Base-by-base conservation (phyloP, 2,113 vertebrate species). In the Actenoides lindsayi region DNA sequence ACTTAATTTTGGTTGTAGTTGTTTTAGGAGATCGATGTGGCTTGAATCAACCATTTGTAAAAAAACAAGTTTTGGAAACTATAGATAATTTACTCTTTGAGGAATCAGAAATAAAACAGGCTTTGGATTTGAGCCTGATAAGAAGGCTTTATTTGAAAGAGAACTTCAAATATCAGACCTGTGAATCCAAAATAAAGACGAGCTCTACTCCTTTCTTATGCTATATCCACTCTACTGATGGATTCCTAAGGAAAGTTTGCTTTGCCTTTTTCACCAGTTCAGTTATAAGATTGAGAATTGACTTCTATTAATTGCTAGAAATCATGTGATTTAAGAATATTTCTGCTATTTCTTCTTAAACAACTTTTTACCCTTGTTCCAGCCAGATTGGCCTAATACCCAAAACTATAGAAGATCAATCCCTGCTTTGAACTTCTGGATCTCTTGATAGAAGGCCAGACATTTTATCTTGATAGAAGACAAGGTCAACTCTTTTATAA, bases 401-500 rank as follows among this genome's bases (percentile, higher is more conserved):
- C n/a, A 8, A 33, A 79, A 57, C 28, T 65, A 28, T 35, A 69
- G n/a, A 59, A 78, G 62, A 75, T 92, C 83, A 87, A 67, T 69
- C n/a, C 62, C 39, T 76, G 28, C 89, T 96, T 92, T 93, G 79
- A 90, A 78, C 56, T 87, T 80, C 39, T 74, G 48, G 44, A 63
- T 91, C 60, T 90, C 33, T 65, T 83, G 83, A 68, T 89, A 46
- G 82, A 63, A 71, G 76, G 89, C 50, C 62, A 89, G 84, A 79
- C 25, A 6, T 93, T 77, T 79, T 83, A 57, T 93, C 89, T 90
- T 92, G 30, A 11, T 1, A 28, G 77, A 74, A 94, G 90, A 87
- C 86, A 96, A 96, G 92, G 95, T 95, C 95, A 87, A n/a, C 50
- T 93, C 69, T 83, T 83, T 64, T 89, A 24, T 53, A 65, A 89